Conservation (phyloP, 2,113 vertebrate species). For the Callaeas wilsoni region DNA sequence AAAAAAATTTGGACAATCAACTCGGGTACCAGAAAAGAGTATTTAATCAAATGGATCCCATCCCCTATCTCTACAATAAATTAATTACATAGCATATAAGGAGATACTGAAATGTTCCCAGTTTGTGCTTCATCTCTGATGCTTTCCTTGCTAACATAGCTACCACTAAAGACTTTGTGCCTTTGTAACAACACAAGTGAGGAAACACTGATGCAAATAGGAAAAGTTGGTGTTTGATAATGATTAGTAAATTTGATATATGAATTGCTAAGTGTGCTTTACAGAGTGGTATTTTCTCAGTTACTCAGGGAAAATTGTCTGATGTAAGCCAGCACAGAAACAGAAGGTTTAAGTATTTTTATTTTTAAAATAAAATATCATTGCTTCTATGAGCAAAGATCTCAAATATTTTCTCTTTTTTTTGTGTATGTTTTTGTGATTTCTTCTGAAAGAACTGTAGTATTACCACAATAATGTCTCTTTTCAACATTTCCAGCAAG, state of each 20-base stretch:
- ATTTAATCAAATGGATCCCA: not conserved
- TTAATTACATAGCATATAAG: not conserved
- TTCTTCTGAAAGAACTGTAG: not conserved
- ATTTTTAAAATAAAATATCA: not conserved
- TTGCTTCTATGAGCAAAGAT: not conserved
- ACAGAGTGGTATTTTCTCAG: not conserved
- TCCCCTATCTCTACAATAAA: not conserved
- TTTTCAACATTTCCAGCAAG: not conserved
- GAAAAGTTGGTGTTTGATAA: not conserved
- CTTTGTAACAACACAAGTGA: not conserved
- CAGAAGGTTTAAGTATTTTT: not conserved
- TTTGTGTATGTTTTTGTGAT: not conserved
- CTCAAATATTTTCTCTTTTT: not conserved
- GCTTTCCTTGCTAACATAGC: not conserved
- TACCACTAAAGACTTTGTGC: not conserved
- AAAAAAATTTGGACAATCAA: not conserved
- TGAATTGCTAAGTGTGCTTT: not conserved
- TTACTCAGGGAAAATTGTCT: not conserved
- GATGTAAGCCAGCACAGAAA: not conserved
- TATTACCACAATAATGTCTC: not conserved
- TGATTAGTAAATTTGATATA: not conserved
- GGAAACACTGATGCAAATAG: not conserved
- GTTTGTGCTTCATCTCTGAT: not conserved
- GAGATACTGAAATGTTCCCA: not conserved
- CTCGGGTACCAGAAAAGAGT: not conserved